phyloP scores from a whole-genome alignment of 2,888 invertebrate genomes.

The Monoplex corrugatus region DNA sequence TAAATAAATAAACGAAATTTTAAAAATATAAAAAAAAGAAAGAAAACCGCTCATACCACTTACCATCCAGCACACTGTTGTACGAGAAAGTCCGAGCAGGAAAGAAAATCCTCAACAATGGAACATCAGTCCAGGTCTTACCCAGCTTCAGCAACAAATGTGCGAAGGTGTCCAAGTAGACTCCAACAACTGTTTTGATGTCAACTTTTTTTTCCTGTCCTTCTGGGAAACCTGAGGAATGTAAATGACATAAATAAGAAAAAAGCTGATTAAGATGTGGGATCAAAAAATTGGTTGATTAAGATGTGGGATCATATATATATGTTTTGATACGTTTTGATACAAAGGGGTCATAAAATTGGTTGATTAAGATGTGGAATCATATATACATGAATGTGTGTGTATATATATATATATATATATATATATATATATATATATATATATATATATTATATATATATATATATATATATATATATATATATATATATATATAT shows the following conservation, averaged over 20 bases:
- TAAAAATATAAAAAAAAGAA: not conserved
- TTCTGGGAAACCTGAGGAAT: not conserved
- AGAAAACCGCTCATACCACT: not conserved
- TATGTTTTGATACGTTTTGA: too few species aligned
- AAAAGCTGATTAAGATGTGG: not conserved
- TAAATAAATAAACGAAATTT: too few species aligned
- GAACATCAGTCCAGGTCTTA: constrained; percentile 51
- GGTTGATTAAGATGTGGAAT: too few species aligned
- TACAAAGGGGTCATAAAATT: too few species aligned
- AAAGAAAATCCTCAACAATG: constrained; percentile 60
- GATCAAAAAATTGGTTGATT: not conserved
- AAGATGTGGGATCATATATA: too few species aligned
- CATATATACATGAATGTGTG: too few species aligned
- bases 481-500: not conserved
- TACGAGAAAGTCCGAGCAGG: constrained; percentile 51
- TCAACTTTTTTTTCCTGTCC: not conserved
- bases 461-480: too few species aligned
- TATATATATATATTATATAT: too few species aligned
- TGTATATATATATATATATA: too few species aligned
- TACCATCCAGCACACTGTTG: constrained; percentile 55
- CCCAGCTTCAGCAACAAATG: constrained; percentile 43
- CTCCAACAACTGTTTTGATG: not conserved
- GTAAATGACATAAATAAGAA: not conserved
- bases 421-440: too few species aligned
- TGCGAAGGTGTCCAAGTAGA: constrained; percentile 38